Evolutionary conservation across 2,797 vertebrate genomes (phyloP).

Genomic region (Lophius americanus): DNA sequence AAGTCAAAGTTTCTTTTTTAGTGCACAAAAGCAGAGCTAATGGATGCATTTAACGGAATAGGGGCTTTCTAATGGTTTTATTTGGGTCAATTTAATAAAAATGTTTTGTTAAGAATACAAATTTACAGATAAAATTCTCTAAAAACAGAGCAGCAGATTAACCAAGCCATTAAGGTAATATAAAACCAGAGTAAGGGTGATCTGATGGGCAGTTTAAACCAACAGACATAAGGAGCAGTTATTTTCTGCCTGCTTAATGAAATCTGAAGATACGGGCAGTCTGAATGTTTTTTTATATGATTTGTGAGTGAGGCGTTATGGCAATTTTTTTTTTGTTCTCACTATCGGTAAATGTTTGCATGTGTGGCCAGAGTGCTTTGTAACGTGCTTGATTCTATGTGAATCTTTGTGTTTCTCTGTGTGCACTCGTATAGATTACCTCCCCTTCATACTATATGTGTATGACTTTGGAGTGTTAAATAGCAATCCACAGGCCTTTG

Average conservation of each 20-base stretch:
- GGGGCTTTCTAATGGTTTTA: constrained; percentile 2
- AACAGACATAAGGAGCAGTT: background rate
- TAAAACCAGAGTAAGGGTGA: background rate
- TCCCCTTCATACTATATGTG: constrained; percentile 9
- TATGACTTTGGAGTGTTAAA: constrained; percentile 32
- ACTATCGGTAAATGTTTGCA: background rate
- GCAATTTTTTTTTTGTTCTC: too few species aligned
- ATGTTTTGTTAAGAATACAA: constrained; percentile 24
- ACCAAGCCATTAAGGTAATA: constrained; percentile 4
- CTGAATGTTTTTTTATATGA: constrained; percentile 25
- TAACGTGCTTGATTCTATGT: constrained; percentile 19
- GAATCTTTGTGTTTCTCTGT: constrained; percentile 11
- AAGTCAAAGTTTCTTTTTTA: constrained; percentile 7
- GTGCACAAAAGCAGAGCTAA: background rate
- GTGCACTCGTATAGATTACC: constrained; percentile 5
- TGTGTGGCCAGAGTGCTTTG: constrained; percentile 12
- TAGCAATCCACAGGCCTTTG: constrained; percentile 35
- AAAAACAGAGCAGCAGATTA: background rate
- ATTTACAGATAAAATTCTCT: constrained; percentile 2
- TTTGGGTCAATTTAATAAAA: constrained; percentile 13
- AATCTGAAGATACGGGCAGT: constrained; percentile 16
- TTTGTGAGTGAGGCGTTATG: background rate
- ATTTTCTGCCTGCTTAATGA: constrained; percentile 9
- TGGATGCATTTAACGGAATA: background rate
- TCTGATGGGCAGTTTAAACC: background rate